Base-by-base conservation (phyloP, 1,140 invertebrate genomes). In the Lepidurus packardi region DNA sequence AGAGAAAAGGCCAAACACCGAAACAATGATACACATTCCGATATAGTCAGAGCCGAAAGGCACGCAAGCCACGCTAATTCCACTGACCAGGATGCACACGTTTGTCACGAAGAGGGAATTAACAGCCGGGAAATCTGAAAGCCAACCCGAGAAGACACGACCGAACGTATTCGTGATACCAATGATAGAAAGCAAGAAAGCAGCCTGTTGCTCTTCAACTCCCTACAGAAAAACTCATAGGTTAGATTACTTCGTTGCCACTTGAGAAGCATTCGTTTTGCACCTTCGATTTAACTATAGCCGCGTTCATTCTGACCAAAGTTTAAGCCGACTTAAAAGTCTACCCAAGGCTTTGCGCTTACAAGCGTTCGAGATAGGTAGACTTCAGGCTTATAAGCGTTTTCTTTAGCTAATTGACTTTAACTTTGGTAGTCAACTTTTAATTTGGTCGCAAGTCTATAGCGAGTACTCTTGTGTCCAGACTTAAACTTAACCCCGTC, bases 131-230 rank as follows among this genome's bases (percentile, higher is more conserved):
- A 93, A 91, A 85, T 94, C 92, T 0, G 92, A 92, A 45, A 95
- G 89, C 85, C 92, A 95, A 65, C 95, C 95, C 84, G 93, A 96
- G 25, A 90, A 87, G 44, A 97, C 90, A 86, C 95, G 92, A 44
- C 94, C 95, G 73, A 96, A 82, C 0, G 95, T 97, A 84, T 98
- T 98, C 7, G 95, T 96, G 77, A 98, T 95, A 80, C 96, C 97
- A 83, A 98, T 98, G 74, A 97, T 92, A 6, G 97, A 98, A 21
- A 99, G 84, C 53, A 98, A 87, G 83, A 94, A 93, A 3, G 96
- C 93, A 0, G 96, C 96, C 80, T 90, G 87, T 3, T 89, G 89
- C 42, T 86, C 85, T 10, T 91, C 90, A 45, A 98, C 91, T 79
- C 91, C 90, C 90, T 93, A 84, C n/a, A 88, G 88, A 79, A 77